phyloP scores from a whole-genome alignment of 53 echinoderm and acorn worm species.

The Zoroaster sp. region DNA sequence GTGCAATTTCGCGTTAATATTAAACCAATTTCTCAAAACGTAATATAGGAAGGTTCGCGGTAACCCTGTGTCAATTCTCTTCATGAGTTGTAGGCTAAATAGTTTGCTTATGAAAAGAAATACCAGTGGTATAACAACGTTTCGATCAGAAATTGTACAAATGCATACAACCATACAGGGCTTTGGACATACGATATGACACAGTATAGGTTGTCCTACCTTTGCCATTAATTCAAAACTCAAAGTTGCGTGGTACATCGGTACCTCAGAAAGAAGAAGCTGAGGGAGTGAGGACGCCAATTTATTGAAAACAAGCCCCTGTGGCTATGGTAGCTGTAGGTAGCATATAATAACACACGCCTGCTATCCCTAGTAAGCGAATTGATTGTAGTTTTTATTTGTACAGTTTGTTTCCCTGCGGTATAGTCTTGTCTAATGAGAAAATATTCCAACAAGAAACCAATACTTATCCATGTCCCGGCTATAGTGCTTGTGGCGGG shows the following conservation, averaged over 20 bases:
- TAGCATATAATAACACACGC: neutral
- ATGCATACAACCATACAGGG: too few species aligned
- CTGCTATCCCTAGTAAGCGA: neutral
- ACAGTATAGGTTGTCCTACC: too few species aligned
- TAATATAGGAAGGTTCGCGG: too few species aligned
- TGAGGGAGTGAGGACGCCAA: neutral
- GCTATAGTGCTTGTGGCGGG: neutral
- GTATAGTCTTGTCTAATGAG: conserved; percentile 13
- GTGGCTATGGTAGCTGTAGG: neutral
- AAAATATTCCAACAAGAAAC: neutral
- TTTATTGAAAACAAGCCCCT: neutral
- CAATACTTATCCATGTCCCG: neutral
- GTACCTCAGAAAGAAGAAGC: neutral
- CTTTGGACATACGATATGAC: too few species aligned
- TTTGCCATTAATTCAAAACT: neutral
- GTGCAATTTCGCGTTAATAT: too few species aligned
- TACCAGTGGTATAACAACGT: too few species aligned
- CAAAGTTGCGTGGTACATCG: neutral
- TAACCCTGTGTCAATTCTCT: too few species aligned
- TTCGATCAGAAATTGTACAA: too few species aligned
- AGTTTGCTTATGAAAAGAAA: too few species aligned
- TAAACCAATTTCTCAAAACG: too few species aligned
- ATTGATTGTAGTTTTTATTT: conserved; percentile 6
- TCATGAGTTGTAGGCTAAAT: too few species aligned
- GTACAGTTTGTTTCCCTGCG: conserved; percentile 29